Evolutionary conservation across 2,888 invertebrate genomes (phyloP).

Genomic region (Luperina nickerlii): DNA sequence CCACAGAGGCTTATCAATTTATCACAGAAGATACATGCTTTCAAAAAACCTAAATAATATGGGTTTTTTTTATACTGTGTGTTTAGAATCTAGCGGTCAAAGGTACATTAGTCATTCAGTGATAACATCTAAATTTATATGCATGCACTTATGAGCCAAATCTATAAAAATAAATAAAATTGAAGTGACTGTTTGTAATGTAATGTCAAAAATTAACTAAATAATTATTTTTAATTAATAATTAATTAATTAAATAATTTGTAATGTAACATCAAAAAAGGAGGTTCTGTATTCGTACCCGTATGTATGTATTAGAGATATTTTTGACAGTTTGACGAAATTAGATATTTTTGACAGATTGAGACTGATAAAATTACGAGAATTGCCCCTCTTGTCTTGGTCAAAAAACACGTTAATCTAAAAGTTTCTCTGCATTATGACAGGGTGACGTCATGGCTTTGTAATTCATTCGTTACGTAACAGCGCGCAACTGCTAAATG

Average conservation of each 20-base stretch:
- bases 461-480: conserved; percentile 29
- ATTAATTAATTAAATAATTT: too few relatives aligned
- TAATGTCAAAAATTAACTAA: too few relatives aligned
- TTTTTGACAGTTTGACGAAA: too few relatives aligned
- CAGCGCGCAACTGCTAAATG: conserved; percentile 34
- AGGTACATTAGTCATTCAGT: neutral
- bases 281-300: too few relatives aligned
- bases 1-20: conserved; percentile 10
- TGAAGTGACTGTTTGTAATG: too few relatives aligned
- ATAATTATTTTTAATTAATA: too few relatives aligned
- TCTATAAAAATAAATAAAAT: too few relatives aligned
- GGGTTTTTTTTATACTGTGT: neutral
- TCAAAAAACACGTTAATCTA: neutral
- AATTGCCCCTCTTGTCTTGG: neutral
- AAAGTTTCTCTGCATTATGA: conserved; percentile 41
- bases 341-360: too few relatives aligned
- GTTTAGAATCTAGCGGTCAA: neutral
- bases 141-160: neutral
- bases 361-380: neutral
- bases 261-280: too few relatives aligned
- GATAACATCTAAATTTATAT: conserved; percentile 7
- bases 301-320: too few relatives aligned
- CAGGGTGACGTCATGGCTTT: conserved; percentile 40
- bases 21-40: conserved; percentile 2
- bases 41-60: neutral